phyloP scores from a whole-genome alignment of 2,888 invertebrate species.

The Rhingia campestris region DNA sequence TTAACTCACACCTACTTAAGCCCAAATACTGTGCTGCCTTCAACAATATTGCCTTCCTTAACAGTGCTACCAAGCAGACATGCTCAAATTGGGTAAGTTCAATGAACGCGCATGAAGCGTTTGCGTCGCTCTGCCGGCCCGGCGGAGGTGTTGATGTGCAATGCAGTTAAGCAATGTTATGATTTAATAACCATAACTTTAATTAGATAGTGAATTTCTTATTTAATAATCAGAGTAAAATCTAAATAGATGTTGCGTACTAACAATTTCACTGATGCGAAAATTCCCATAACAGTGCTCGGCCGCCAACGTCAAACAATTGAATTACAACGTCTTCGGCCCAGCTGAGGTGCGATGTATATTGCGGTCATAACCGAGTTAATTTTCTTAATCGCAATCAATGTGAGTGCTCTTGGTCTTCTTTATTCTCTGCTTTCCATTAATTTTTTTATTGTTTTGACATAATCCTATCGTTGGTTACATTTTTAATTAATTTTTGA shows the following conservation, averaged over 20 bases:
- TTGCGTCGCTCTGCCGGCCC: background rate
- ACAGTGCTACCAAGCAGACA: too few species aligned
- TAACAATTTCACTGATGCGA: constrained; percentile 53
- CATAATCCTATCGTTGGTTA: background rate
- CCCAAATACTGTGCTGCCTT: too few species aligned
- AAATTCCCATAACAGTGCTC: constrained; percentile 45
- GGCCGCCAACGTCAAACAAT: constrained; percentile 36
- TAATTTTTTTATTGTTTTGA: constrained; percentile 46
- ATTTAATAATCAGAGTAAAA: constrained; percentile 57
- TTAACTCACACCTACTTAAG: too few species aligned
- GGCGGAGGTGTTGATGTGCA: background rate
- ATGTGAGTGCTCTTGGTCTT: constrained; percentile 33
- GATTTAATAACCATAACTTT: constrained; percentile 62
- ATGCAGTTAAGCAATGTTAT: constrained; percentile 32
- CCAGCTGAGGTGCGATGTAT: constrained; percentile 42
- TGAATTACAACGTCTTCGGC: constrained; percentile 46
- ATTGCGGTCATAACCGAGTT: constrained; percentile 65
- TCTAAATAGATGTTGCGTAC: constrained; percentile 59
- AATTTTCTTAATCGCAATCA: constrained; percentile 64
- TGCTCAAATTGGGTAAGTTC: constrained; percentile 40
- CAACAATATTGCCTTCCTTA: too few species aligned
- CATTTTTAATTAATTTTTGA: constrained; percentile 10
- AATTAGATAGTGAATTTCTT: constrained; percentile 56
- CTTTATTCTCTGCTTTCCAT: constrained; percentile 26
- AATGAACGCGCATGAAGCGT: constrained; percentile 36